Evolutionary conservation across 2,888 invertebrate genomes (phyloP), one percentile per base, ranked within the genome.

Genomic region (Nomada fucata): DNA sequence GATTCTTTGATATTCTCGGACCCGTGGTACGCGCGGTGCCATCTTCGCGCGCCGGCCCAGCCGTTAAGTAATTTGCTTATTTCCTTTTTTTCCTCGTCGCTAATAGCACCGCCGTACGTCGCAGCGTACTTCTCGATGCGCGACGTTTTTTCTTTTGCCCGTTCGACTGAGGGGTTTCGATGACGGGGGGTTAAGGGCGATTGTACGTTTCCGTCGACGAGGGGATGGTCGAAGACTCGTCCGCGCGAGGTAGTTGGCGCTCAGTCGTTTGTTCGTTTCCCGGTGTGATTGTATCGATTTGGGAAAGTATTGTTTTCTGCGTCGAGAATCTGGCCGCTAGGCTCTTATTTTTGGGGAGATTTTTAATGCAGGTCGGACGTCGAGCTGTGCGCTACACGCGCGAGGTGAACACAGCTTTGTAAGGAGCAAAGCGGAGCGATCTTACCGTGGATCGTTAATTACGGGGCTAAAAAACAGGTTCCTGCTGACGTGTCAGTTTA

Each of bases 1-100:
- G 84, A 84, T 84, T 85, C 82, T 85, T 80, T 75, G 70, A 76
- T 78, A 83, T 80, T 82, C 86, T 79, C 73, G 71, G 69, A 77
- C 69, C 61, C 72, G 72, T 86, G 72, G 61, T 61, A n/a, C 65
- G 50, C 82, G 63, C 80, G 74, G 68, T 78, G 70, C 73, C 83
- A 68, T 85, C 83, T 78, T 72, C 67, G 75, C 72, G 52, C 50
- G 73, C 61, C 69, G 53, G 59, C 63, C 20, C 82, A 80, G 80
- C 83, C 87, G 87, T 85, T 87, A 89, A 89, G 88, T 89, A 89
- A 89, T 90, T 88, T 88, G 85, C 88, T 88, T 84, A 76, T 86
- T 88, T 86, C 81, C 81, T 81, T 87, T 84, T 36, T 26, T 74
- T 75, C 61, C 82, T 81, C 81, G 59, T 71, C 63, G 81, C 69